These are phyloP conservation scores for Psammodynastes pulverulentus DNA, from an alignment of 2,113 vertebrate genomes.

Conservation along the genomic window DNA sequence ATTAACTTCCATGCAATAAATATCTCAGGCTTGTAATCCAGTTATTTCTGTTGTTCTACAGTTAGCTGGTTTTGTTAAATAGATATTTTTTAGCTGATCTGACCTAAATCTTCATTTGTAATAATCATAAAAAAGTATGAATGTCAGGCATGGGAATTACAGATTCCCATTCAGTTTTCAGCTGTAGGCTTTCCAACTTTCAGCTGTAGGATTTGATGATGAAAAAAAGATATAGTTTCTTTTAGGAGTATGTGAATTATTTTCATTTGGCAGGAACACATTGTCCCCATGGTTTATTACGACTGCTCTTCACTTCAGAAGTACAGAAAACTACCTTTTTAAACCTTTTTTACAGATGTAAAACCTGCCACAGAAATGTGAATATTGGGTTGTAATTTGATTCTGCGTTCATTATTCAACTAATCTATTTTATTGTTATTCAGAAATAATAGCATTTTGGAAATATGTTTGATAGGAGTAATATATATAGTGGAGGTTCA, in stretches of 20 bases:
- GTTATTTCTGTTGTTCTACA: not conserved
- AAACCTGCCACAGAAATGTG: not conserved
- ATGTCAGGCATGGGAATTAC: not conserved
- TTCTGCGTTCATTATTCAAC: not conserved
- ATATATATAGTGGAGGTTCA: not conserved
- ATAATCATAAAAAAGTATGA: not conserved
- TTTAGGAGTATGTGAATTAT: not conserved
- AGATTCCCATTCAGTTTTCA: not conserved
- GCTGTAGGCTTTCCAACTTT: not conserved
- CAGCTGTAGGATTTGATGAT: not conserved
- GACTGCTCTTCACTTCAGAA: not conserved
- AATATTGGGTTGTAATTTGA: slow-evolving; percentile 41
- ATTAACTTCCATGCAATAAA: not conserved
- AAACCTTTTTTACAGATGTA: not conserved
- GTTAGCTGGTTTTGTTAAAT: not conserved
- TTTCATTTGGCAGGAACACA: not conserved
- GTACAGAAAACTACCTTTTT: not conserved
- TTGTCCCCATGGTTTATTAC: not conserved
- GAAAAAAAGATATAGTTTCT: not conserved
- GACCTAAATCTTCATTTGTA: not conserved
- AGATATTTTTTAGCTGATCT: not conserved
- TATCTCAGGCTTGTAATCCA: not conserved
- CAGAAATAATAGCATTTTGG: slow-evolving; percentile 39
- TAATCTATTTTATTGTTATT: slow-evolving; percentile 41
- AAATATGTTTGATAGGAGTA: not conserved